Evolutionary conservation across 2,113 vertebrate genomes (phyloP), one percentile per base, ranked within the genome.

Genomic region (Sander vitreus): DNA sequence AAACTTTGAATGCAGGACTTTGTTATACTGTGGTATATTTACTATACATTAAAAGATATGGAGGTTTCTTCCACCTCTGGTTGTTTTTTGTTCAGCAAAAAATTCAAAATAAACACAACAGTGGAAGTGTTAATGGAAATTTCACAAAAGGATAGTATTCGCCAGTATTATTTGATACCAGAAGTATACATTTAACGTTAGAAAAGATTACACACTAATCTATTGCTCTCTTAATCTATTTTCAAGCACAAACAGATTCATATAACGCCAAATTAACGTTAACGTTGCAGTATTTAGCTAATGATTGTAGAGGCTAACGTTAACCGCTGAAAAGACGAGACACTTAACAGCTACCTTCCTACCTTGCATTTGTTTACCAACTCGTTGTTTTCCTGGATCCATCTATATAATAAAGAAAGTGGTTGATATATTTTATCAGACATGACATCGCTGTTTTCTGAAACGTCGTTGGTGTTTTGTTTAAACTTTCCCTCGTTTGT

Each of bases 341-440:
- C 9, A 36, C 8, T 18, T 18, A 36, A 16, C 53, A n/a, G 13
- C 11, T 25, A 3, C 47, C 19, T 43, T 66, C 77, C 5, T 88
- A 96, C 95, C 92, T 93, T 91, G 87, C 88, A 95, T n/a, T 81
- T 92, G 21, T 80, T 85, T 6, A 93, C 89, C 33, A 95, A 43
- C 13, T 57, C 68, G 88, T 95, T 95, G 81, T 95, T 96, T 81
- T 95, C 94, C 53, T 93, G 76, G 21, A 58, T 70, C 95, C 95
- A 96, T 25, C 11, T 72, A 2, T 89, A 64, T 63, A 85, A 43
- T 69, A 95, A 82, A 79, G 85, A 85, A 18, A 30, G 10, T 11
- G 80, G 27, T 10, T 33, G 55, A 16, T 39, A 21, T 57, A 77
- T 87, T 65, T 76, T 79, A 73, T 25, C 4, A 11, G 4, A 63